A percentile compares a stretch with the other conserved stretches of the same genome.
These are phyloP conservation scores for Masticophis lateralis DNA, from an alignment of 2,797 vertebrate species.

Conservation along the genomic window DNA sequence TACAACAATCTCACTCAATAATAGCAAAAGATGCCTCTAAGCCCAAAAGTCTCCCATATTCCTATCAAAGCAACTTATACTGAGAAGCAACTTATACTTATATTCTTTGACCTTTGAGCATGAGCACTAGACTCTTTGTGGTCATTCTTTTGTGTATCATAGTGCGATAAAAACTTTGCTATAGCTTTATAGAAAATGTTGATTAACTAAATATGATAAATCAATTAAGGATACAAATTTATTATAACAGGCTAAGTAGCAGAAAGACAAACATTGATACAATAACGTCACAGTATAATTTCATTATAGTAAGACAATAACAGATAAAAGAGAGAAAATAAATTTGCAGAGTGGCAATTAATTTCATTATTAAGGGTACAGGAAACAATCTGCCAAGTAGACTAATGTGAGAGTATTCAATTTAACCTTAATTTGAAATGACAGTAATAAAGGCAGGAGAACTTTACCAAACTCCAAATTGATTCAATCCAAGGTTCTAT, in stretches of 20 bases:
- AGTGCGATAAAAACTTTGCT: not conserved
- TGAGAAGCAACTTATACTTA: not conserved
- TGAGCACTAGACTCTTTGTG: not conserved
- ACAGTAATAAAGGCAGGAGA: not conserved
- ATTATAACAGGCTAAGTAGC: not conserved
- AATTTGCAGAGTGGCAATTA: not conserved
- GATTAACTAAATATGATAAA: not conserved
- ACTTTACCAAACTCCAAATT: not conserved
- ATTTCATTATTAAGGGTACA: not conserved
- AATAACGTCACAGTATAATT: not conserved
- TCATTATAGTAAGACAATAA: not conserved
- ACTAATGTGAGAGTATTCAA: not conserved
- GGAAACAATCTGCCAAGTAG: not conserved
- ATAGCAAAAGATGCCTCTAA: not conserved
- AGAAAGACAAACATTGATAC: not conserved
- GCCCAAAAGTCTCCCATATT: not conserved
- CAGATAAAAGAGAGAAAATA: not conserved
- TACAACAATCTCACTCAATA: not conserved
- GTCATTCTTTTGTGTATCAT: not conserved
- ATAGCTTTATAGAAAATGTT: not conserved
- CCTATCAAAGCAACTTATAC: not conserved
- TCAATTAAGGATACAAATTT: not conserved
- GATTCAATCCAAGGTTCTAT: not conserved
- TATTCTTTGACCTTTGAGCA: not conserved
- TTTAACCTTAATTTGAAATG: not conserved